These are phyloP conservation scores for Brassicogethes aeneus DNA, from an alignment of 2,888 invertebrate genomes.

Conservation along the genomic window DNA sequence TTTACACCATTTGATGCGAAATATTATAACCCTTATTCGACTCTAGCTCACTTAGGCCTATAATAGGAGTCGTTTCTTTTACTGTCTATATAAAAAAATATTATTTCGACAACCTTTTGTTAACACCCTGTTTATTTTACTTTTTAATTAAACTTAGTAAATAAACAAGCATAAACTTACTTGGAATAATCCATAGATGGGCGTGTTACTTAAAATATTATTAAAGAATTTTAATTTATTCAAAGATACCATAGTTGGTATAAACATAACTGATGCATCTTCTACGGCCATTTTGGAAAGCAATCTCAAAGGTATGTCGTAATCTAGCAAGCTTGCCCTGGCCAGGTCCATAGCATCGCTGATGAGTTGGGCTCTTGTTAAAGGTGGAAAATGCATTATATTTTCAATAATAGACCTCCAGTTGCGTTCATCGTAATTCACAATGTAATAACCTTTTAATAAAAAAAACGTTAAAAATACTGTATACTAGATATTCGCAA, in stretches of 20 bases:
- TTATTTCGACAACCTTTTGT: too few relatives aligned
- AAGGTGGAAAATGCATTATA: constrained; percentile 47
- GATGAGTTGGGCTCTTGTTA: constrained; percentile 59
- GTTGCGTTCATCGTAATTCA: constrained; percentile 55
- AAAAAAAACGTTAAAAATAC: background rate
- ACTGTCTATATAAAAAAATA: too few relatives aligned
- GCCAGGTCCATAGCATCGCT: constrained; percentile 58
- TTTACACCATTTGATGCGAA: too few relatives aligned
- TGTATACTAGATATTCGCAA: background rate
- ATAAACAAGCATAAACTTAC: constrained; percentile 30
- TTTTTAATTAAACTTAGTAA: background rate
- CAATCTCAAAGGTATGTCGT: constrained; percentile 48
- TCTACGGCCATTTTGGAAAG: constrained; percentile 45
- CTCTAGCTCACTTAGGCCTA: too few relatives aligned
- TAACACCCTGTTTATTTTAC: too few relatives aligned
- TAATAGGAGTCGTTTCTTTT: too few relatives aligned
- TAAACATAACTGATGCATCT: constrained; percentile 37
- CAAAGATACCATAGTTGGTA: constrained; percentile 53
- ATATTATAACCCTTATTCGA: too few relatives aligned
- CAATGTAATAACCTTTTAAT: constrained; percentile 52
- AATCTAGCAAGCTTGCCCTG: constrained; percentile 47
- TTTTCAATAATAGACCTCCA: constrained; percentile 48
- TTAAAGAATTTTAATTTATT: constrained; percentile 49
- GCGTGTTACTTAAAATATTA: constrained; percentile 49
- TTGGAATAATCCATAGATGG: constrained; percentile 51